Conservation (phyloP, 2,888 invertebrate species). For the Azorinus chamasolen region DNA sequence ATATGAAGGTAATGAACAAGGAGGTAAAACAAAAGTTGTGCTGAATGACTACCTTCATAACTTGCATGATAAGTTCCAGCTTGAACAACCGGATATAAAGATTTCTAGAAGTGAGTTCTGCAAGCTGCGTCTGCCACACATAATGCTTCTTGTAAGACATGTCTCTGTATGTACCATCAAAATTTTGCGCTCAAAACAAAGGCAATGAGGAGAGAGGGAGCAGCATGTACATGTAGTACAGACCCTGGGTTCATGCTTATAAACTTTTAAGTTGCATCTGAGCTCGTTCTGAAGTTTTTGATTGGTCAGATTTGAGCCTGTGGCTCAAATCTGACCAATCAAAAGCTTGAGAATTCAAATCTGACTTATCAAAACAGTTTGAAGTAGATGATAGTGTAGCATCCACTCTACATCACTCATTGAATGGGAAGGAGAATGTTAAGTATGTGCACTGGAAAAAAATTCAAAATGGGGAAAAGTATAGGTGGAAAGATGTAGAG, state of each 20-base stretch:
- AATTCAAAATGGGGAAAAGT: conserved; percentile 18
- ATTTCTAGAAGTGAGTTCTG: conserved; percentile 13
- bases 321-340: no score
- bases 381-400: neutral
- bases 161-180: conserved; percentile 38
- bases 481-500: conserved; percentile 27
- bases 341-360: no score
- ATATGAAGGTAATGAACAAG: neutral
- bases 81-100: conserved; percentile 33
- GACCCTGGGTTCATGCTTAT: neutral
- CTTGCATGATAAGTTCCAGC: conserved; percentile 26
- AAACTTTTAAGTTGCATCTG: no score
- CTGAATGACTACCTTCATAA: conserved; percentile 27
- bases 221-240: neutral
- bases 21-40: conserved; percentile 10
- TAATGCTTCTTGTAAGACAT: conserved; percentile 20
- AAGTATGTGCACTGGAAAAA: conserved; percentile 26
- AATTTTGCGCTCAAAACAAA: conserved; percentile 43
- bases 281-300: no score
- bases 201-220: conserved; percentile 10
- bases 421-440: neutral
- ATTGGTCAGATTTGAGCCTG: no score
- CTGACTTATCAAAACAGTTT: neutral
- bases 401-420: neutral
- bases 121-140: conserved; percentile 17